These are phyloP conservation scores for Cinclus mexicanus DNA, from an alignment of 2,113 vertebrate species.

Conservation along the genomic window DNA sequence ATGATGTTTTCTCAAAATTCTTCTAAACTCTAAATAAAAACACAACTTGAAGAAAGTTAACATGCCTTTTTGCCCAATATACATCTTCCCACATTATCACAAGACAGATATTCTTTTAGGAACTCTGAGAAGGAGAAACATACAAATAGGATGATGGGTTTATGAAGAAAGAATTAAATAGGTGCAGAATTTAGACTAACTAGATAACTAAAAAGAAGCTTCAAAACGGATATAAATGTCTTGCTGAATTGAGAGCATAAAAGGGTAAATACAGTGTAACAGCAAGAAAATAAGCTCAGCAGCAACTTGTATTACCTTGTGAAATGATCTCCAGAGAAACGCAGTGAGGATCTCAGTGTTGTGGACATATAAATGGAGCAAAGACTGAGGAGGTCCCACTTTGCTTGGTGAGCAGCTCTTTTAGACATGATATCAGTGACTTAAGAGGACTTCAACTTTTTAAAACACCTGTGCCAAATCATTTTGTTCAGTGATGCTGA, in stretches of 20 bases:
- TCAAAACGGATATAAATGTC: neutral
- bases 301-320: neutral
- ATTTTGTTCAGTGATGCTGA: neutral
- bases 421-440: neutral
- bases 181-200: neutral
- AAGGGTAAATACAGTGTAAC: neutral
- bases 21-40: neutral
- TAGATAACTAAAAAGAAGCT: neutral
- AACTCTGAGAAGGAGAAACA: neutral
- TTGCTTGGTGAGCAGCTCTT: neutral
- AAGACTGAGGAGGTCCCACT: neutral
- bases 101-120: conserved; percentile 1
- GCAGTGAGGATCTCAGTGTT: neutral
- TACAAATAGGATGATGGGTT: neutral
- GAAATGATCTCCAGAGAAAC: neutral
- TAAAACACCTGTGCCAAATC: neutral
- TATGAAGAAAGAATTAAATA: neutral
- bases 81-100: conserved; percentile 35
- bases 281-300: conserved; percentile 11
- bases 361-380: neutral
- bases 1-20: neutral
- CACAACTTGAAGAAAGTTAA: neutral
- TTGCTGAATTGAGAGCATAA: neutral
- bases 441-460: neutral
- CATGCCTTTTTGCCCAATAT: neutral